Evolutionary conservation across 2,113 vertebrate species (phyloP), one percentile per base, ranked within the genome.

Genomic region (Hippocampus barbouri): DNA sequence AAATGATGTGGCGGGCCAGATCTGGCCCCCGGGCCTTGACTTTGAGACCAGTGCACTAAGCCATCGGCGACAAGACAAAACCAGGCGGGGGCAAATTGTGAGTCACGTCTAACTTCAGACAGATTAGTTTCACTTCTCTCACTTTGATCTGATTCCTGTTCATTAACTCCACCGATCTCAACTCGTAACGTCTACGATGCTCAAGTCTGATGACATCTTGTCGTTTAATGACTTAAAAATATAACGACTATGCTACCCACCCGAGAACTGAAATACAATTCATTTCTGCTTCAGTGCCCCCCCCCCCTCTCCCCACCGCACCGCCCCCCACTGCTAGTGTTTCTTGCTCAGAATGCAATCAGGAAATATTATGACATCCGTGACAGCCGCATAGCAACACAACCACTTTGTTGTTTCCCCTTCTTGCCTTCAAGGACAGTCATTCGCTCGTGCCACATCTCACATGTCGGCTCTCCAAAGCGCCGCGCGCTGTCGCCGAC

Each of bases 371-470:
- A 65, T 82, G 82, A 88, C 89, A 83, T 87, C 61, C 76, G 81
- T 90, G 84, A 80, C 68, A 77, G 74, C 73, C 68, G 60, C 81
- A 79, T 74, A 82, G 79, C 85, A 83, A 85, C 82, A 63, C 73
- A 56, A 77, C 77, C 81, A 70, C 78, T 86, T 81, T 81, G 86
- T 87, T 87, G 81, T 86, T 77, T 68, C 63, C 77, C 63, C 68
- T 70, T 7, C 0, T 64, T 75, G 75, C 83, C 68, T 71, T 66
- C 81, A 82, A 82, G 81, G 70, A 78, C 79, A 70, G 77, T 64
- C 11, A 67, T 69, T 53, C 69, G 78, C 71, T 82, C 73, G 72
- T 66, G 59, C 75, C 4, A 70, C 76, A 70, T 70, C 80, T 86
- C 82, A 83, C 84, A 79, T 70, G 79, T 70, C 63, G 41, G 70